phyloP scores from a whole-genome alignment of 2,113 vertebrate species.

The Dicentrarchus labrax region DNA sequence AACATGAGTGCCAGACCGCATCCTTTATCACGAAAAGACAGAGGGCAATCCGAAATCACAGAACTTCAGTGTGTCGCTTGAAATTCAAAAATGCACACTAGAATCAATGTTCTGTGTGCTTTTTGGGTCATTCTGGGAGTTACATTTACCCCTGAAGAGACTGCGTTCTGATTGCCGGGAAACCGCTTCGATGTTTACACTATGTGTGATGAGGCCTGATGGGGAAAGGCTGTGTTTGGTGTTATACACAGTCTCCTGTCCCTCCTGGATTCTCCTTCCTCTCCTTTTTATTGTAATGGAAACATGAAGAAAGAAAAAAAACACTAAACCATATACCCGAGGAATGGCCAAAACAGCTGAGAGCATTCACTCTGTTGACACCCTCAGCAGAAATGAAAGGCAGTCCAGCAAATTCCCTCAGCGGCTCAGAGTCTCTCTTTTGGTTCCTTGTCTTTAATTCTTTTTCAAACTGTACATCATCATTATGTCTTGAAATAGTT shows the following conservation, averaged over 20 bases:
- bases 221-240: constrained; percentile 18
- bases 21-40: not conserved
- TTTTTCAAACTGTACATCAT: not conserved
- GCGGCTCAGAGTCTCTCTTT: not conserved
- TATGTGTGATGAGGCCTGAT: constrained; percentile 29
- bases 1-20: not conserved
- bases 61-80: not conserved
- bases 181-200: constrained; percentile 36
- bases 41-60: constrained; percentile 11
- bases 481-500: not conserved
- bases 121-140: not conserved
- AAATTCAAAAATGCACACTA: not conserved
- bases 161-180: constrained; percentile 35
- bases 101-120: not conserved
- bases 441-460: not conserved
- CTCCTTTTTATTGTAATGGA: constrained; percentile 14
- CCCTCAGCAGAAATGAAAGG: not conserved
- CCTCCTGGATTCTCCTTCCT: constrained; percentile 29
- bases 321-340: not conserved
- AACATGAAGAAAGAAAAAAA: constrained; percentile 5
- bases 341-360: not conserved
- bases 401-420: not conserved
- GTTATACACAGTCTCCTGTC: not conserved
- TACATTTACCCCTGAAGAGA: not conserved
- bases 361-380: not conserved